A percentile compares a stretch with the other conserved stretches of the same genome.
phyloP scores from a whole-genome alignment of 2,113 vertebrate species.

The Acrocephalus kingi region DNA sequence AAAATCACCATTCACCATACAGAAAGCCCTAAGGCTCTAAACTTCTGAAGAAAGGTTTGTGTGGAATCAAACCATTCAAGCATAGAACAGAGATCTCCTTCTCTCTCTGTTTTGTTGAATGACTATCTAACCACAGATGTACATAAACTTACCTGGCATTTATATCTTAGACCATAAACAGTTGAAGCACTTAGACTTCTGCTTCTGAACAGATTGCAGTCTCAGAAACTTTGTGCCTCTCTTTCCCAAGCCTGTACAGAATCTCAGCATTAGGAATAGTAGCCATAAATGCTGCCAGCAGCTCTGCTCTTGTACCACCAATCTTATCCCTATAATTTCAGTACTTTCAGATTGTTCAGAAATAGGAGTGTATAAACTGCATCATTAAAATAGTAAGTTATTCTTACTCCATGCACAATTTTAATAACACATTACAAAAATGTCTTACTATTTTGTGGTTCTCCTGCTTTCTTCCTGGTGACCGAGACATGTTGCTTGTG shows the following conservation, averaged over 20 bases:
- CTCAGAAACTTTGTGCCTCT: not conserved
- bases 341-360: not conserved
- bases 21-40: not conserved
- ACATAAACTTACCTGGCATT: not conserved
- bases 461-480: conserved; percentile 71
- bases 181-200: not conserved
- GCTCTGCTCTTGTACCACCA: not conserved
- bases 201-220: not conserved
- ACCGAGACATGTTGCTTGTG: conserved; percentile 69
- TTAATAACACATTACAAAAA: not conserved
- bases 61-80: not conserved
- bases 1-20: not conserved
- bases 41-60: not conserved
- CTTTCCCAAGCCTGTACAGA: not conserved
- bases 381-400: not conserved
- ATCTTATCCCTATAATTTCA: not conserved
- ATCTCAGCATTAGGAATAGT: not conserved
- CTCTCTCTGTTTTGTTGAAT: not conserved
- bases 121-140: not conserved
- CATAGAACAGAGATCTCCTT: not conserved
- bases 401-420: not conserved
- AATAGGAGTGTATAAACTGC: not conserved
- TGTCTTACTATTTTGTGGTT: conserved; percentile 81
- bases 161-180: not conserved
- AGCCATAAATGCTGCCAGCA: not conserved